A percentile compares a stretch with the other conserved stretches of the same genome.
Conservation (phyloP, 92 coral and sea anemone genomes). For the Phenganax marumi region DNA sequence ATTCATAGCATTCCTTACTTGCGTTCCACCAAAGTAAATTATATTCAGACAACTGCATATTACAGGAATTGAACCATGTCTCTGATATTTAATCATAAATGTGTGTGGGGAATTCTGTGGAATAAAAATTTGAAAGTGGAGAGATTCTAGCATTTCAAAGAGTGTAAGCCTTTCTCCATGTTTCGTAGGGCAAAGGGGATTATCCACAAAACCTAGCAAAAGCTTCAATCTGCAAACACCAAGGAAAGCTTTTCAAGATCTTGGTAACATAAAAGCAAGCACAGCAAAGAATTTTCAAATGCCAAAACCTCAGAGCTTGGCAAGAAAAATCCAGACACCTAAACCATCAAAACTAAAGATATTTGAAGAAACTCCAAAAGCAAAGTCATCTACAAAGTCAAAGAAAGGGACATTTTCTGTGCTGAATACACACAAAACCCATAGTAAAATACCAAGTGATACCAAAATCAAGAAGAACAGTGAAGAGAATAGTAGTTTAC, state of each 20-base stretch:
- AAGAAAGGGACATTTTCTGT: slow-evolving; percentile 29
- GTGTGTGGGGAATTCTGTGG: too few relatives aligned
- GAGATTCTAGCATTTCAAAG: too few relatives aligned
- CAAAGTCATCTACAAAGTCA: slow-evolving; percentile 8
- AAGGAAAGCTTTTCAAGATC: slow-evolving; percentile 85
- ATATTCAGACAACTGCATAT: too few relatives aligned
- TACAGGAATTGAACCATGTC: too few relatives aligned
- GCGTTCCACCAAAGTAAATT: too few relatives aligned
- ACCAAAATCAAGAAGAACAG: slow-evolving; percentile 23
- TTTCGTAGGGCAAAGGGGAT: slow-evolving; percentile 64
- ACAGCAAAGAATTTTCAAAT: neutral
- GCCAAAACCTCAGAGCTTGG: slow-evolving; percentile 37
- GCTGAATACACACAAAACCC: slow-evolving; percentile 21
- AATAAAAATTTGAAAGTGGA: too few relatives aligned
- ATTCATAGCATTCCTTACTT: too few relatives aligned
- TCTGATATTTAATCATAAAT: too few relatives aligned
- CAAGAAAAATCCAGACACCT: slow-evolving; percentile 51
- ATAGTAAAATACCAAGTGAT: slow-evolving; percentile 48
- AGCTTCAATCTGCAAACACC: slow-evolving; percentile 71
- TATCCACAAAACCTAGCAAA: slow-evolving; percentile 60
- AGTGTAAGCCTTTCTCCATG: neutral
- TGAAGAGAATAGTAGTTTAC: slow-evolving; percentile 43
- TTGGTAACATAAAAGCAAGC: slow-evolving; percentile 64
- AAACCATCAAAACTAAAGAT: slow-evolving; percentile 36
- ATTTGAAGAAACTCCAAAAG: slow-evolving; percentile 14